phyloP scores from a whole-genome alignment of 1,140 invertebrate genomes.

The Cydia strobilella region DNA sequence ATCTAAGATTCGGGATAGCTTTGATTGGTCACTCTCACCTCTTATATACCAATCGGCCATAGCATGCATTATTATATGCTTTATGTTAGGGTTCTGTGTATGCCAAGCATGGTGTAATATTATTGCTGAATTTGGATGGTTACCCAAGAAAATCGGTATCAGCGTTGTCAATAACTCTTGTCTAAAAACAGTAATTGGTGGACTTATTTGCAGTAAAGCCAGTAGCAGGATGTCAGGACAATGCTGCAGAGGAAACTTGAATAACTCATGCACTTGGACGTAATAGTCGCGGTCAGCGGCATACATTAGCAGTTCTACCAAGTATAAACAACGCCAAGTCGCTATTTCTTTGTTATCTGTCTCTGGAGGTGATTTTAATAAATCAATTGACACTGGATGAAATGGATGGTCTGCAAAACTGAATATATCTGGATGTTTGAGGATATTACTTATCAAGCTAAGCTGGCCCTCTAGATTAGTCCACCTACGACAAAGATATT shows the following conservation, averaged over 20 bases:
- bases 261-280: constrained; percentile 91
- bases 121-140: constrained; percentile 96
- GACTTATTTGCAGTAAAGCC: constrained; percentile 91
- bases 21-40: constrained; percentile 94
- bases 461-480: constrained; percentile 96
- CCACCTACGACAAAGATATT: constrained; percentile 94
- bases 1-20: constrained; percentile 96
- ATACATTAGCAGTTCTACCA: constrained; percentile 92
- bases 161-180: constrained; percentile 92
- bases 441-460: constrained; percentile 90
- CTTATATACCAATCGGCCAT: constrained; percentile 99
- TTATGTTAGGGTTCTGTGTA: constrained; percentile 85
- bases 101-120: constrained; percentile 98
- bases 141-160: constrained; percentile 95
- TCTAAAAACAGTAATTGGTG: constrained; percentile 86
- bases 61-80: constrained; percentile 95
- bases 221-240: constrained; percentile 96
- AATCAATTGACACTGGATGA: constrained; percentile 91
- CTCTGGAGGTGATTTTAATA: constrained; percentile 95
- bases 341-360: constrained; percentile 94
- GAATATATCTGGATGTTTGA: constrained; percentile 96
- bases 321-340: constrained; percentile 94
- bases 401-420: constrained; percentile 96
- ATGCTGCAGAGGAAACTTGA: constrained; percentile 95
- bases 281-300: constrained; percentile 93